phyloP scores from a whole-genome alignment of 92 coral and sea anemone genomes.

The Porites rus region DNA sequence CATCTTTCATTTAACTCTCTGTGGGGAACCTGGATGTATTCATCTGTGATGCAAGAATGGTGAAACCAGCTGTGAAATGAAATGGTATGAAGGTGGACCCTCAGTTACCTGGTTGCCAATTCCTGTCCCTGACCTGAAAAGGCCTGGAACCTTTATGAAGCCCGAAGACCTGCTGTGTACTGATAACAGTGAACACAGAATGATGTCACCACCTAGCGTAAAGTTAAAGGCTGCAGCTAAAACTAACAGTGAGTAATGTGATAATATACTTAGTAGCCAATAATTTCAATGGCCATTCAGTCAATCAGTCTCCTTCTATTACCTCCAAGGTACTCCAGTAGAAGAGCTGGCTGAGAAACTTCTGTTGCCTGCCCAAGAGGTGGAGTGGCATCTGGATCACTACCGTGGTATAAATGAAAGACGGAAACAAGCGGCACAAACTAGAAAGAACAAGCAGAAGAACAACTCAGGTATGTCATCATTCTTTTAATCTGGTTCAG shows the following conservation, averaged over 20 bases:
- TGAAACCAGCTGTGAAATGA: conserved; percentile 48
- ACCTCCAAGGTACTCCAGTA: background rate
- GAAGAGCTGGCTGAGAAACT: conserved; percentile 46
- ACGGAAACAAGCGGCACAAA: background rate
- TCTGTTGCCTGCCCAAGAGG: conserved; percentile 36
- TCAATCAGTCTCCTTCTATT: background rate
- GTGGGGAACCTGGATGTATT: no score
- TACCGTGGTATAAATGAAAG: background rate
- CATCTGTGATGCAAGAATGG: background rate
- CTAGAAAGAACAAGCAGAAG: conserved; percentile 15
- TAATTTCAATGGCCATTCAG: no score
- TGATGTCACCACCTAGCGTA: conserved; percentile 32
- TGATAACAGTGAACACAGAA: conserved; percentile 8
- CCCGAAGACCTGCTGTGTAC: conserved; percentile 21
- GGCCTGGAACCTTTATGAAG: conserved; percentile 29
- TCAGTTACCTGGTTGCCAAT: conserved; percentile 43
- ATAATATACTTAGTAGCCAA: no score
- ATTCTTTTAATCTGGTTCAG: background rate
- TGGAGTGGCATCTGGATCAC: conserved; percentile 33
- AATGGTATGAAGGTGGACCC: conserved; percentile 43
- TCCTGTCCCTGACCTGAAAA: conserved; percentile 35
- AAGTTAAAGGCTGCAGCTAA: conserved; percentile 39
- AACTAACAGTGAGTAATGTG: conserved; percentile 22
- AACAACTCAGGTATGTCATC: conserved; percentile 21
- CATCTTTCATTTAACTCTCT: no score